Percentiles rank a stretch among this genome's conserved stretches.
Evolutionary conservation across 1,140 invertebrate species (phyloP).

Genomic region (Mizuhopecten yessoensis): DNA sequence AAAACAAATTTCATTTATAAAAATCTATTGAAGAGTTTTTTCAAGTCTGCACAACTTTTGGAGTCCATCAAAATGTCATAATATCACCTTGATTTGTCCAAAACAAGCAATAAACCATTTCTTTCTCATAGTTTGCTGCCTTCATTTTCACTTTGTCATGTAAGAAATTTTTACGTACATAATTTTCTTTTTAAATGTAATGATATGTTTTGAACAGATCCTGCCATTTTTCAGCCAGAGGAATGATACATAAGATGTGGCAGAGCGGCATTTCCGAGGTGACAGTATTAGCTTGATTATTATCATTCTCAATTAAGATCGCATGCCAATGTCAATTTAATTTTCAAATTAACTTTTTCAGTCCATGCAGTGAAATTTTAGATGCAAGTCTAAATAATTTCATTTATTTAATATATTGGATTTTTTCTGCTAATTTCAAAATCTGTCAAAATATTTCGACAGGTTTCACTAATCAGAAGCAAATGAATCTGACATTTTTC

Average conservation of each 20-base stretch:
- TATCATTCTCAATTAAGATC: too few species aligned
- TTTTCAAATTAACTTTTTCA: too few species aligned
- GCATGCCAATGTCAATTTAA: too few species aligned
- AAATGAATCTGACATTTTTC: too few species aligned
- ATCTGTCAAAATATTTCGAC: too few species aligned
- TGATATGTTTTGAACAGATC: background rate
- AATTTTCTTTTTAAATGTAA: background rate
- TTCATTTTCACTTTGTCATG: background rate
- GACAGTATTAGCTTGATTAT: too few species aligned
- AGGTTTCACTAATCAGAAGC: too few species aligned
- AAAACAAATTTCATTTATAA: background rate
- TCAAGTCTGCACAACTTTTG: background rate
- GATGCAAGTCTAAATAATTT: too few species aligned
- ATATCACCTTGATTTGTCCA: background rate
- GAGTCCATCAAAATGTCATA: background rate
- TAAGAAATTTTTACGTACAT: background rate
- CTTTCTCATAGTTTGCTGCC: background rate
- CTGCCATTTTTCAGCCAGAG: constrained; percentile 13
- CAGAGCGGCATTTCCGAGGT: too few species aligned
- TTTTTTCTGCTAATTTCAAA: too few species aligned
- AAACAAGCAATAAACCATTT: background rate
- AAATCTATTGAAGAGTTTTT: background rate
- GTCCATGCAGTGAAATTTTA: too few species aligned
- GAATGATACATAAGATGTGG: background rate
- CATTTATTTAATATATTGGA: too few species aligned